A percentile compares a stretch with the other conserved stretches of the same genome.
Evolutionary conservation across 1,140 invertebrate genomes (phyloP).

Genomic region (Procambarus clarkii): DNA sequence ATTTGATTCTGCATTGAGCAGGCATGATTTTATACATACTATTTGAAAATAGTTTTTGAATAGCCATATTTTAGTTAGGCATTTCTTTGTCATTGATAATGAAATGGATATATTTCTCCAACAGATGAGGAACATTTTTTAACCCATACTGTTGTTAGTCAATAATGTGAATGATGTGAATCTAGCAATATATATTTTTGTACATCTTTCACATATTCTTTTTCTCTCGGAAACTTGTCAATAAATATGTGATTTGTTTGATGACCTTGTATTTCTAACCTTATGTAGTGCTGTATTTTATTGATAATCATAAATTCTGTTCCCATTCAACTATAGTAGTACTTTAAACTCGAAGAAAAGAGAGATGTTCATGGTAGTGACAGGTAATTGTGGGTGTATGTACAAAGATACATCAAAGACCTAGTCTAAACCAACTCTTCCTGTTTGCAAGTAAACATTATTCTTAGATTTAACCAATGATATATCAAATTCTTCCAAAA

Average conservation of each 20-base stretch:
- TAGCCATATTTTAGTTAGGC: slow-evolving; percentile 2
- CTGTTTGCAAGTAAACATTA: too few species aligned
- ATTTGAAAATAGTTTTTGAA: slow-evolving; percentile 1
- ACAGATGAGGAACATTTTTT: slow-evolving; percentile 22
- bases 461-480: too few species aligned
- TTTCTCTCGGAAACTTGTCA: slow-evolving; percentile 54
- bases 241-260: slow-evolving; percentile 59
- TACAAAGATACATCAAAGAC: too few species aligned
- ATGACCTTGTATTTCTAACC: neutral
- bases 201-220: slow-evolving; percentile 65
- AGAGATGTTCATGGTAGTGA: too few species aligned
- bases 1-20: neutral
- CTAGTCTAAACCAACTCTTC: too few species aligned
- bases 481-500: too few species aligned
- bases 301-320: too few species aligned
- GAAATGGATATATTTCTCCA: slow-evolving; percentile 16
- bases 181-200: slow-evolving; percentile 63
- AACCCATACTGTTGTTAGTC: slow-evolving; percentile 29
- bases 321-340: too few species aligned
- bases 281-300: neutral
- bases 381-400: too few species aligned
- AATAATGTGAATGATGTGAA: slow-evolving; percentile 63
- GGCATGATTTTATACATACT: slow-evolving; percentile 10
- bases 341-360: too few species aligned
- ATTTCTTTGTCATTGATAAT: neutral